A percentile compares a stretch with the other conserved stretches of the same genome.
Evolutionary conservation across 2,797 vertebrate species (phyloP).

Genomic region (Urophycis tenuis): DNA sequence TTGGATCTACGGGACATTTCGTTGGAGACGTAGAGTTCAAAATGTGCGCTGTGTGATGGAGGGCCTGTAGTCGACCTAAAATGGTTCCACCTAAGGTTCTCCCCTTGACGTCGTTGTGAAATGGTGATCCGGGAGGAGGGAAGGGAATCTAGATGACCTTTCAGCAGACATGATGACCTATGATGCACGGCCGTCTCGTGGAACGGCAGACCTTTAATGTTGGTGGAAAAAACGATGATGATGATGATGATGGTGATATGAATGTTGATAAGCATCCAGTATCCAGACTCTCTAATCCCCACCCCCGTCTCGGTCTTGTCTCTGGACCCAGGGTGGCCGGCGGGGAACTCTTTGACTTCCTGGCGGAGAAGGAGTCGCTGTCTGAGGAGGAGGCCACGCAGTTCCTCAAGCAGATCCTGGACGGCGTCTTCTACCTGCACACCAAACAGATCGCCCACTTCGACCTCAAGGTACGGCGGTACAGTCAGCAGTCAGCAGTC

Average conservation of each 20-base stretch:
- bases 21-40: neutral
- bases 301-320: neutral
- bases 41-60: no score
- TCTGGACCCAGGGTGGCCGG: conserved; percentile 82
- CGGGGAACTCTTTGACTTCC: conserved; percentile 96
- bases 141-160: no score
- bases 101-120: no score
- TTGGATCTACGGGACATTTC: neutral
- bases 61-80: no score
- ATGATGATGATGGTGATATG: neutral
- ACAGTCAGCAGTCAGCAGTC: neutral
- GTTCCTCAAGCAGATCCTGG: conserved; percentile 98
- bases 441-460: conserved; percentile 94
- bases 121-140: no score
- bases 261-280: neutral
- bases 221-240: neutral
- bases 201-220: neutral
- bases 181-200: neutral
- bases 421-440: conserved; percentile 94
- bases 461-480: conserved; percentile 85
- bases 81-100: no score
- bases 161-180: no score
- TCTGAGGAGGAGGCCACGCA: conserved; percentile 96
- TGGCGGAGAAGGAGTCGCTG: conserved; percentile 97
- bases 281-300: neutral